Percentiles rank a stretch among this genome's conserved stretches.
Evolutionary conservation across 2,888 invertebrate genomes (phyloP).

Genomic region (Argyresthia goedartella): DNA sequence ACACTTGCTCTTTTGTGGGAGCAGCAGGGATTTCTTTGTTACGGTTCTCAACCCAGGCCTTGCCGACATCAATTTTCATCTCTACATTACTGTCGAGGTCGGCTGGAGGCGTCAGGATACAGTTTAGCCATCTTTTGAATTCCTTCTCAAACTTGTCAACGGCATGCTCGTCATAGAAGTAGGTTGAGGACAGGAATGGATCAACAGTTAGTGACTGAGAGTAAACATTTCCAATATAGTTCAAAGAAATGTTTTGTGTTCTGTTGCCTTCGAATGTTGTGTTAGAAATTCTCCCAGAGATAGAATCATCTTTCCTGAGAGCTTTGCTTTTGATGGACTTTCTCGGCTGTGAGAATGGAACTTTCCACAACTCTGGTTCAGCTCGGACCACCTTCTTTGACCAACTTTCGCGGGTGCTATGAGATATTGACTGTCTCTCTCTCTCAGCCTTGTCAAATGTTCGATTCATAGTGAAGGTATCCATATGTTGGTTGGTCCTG

Average conservation of each 20-base stretch:
- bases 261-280: slow-evolving; percentile 35
- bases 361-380: slow-evolving; percentile 50
- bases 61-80: slow-evolving; percentile 77
- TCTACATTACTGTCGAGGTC: slow-evolving; percentile 76
- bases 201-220: slow-evolving; percentile 70
- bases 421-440: slow-evolving; percentile 22
- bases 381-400: slow-evolving; percentile 47
- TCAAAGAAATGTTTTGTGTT: slow-evolving; percentile 45
- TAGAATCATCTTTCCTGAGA: slow-evolving; percentile 27
- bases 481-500: slow-evolving; percentile 35
- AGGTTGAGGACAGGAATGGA: slow-evolving; percentile 75
- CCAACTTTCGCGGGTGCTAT: slow-evolving; percentile 38
- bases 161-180: slow-evolving; percentile 77
- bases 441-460: slow-evolving; percentile 48
- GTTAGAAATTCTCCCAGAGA: slow-evolving; percentile 23
- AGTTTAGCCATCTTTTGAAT: slow-evolving; percentile 85
- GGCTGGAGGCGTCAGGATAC: slow-evolving; percentile 79
- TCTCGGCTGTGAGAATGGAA: slow-evolving; percentile 33
- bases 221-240: slow-evolving; percentile 52
- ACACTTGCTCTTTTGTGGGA: slow-evolving; percentile 79
- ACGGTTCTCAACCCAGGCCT: slow-evolving; percentile 81
- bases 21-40: slow-evolving; percentile 76
- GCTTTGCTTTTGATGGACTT: slow-evolving; percentile 32
- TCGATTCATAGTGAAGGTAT: slow-evolving; percentile 53
- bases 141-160: slow-evolving; percentile 77